A percentile compares a stretch with the other conserved stretches of the same genome.
These are phyloP conservation scores for Minunthozetes semirufus DNA, from an alignment of 2,888 invertebrate genomes.

Conservation along the genomic window DNA sequence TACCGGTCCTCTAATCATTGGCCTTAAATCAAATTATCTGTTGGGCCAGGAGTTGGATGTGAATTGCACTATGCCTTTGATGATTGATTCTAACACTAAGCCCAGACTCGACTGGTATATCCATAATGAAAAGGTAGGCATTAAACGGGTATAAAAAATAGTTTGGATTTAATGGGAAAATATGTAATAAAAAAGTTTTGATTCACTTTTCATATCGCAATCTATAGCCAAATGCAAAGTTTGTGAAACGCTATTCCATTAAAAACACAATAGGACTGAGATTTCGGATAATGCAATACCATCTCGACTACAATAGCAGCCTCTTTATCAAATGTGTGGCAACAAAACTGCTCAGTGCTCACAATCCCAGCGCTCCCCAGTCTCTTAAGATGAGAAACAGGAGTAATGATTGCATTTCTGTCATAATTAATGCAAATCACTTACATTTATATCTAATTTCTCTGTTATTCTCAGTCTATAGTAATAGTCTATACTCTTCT, in stretches of 20 bases:
- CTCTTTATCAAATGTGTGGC: slow-evolving; percentile 20
- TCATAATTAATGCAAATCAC: slow-evolving; percentile 11
- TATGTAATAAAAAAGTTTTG: neutral
- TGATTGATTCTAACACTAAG: neutral
- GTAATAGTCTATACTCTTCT: neutral
- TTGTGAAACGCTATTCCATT: slow-evolving; percentile 18
- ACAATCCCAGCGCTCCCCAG: neutral
- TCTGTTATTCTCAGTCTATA: neutral
- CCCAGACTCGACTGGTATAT: slow-evolving; percentile 26
- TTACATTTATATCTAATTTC: neutral
- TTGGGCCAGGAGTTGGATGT: slow-evolving; percentile 22
- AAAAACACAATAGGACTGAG: slow-evolving; percentile 19
- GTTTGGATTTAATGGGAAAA: neutral
- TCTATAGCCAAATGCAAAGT: neutral
- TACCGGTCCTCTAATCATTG: slow-evolving; percentile 20
- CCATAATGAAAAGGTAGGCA: slow-evolving; percentile 17
- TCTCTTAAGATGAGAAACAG: neutral
- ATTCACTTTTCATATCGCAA: neutral
- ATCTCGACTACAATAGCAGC: slow-evolving; percentile 15
- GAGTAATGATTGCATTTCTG: neutral
- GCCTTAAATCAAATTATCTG: slow-evolving; percentile 25
- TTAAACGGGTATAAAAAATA: neutral
- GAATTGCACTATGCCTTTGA: slow-evolving; percentile 24
- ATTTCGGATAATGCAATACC: slow-evolving; percentile 19
- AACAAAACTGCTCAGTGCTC: neutral